Evolutionary conservation across 2,797 vertebrate species (phyloP), one percentile per base, ranked within the genome.

Genomic region (Myiothlypis chrysogaster): DNA sequence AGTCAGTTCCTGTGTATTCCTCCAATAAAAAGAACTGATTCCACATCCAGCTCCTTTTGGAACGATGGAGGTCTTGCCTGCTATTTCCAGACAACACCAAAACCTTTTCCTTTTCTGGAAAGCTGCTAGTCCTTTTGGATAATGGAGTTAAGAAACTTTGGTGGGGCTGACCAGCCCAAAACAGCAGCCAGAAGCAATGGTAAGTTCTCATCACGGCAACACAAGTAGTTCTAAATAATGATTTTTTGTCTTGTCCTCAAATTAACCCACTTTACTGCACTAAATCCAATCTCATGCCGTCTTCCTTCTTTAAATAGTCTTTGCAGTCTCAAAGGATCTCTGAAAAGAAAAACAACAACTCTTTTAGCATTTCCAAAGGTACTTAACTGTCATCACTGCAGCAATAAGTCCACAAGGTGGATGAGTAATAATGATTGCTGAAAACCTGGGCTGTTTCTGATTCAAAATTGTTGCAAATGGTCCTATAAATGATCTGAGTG

Each of bases 21-120:
- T 99, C 99, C 98, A 99, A 94, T 90, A 99, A 97, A 97, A 99
- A 99, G 98, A 99, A 99, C 95, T 99, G 99, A 98, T 99, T 99
- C 99, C 99, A 99, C 99, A 99, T 99, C 99, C 99, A 99, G 32
- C 99, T 99, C 82, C 99, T 98, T 96, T 99, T 99, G 71, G 98
- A 99, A 89, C 99, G 98, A 87, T 96, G 98, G 68, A 99, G 97
- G 30, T 98, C 98, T 95, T 91, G 96, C 39, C 97, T 98, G 76
- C 97, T 98, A 91, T 97, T 98, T 87, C 98, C 98, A 93, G 98
- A 97, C 80, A 98, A 96, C 34, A 98, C 89, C 86, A 96, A 97
- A 92, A 95, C 79, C 68, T 92, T 97, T 80, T 83, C 96, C 75
- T 95, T 97, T 68, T 94, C 97, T 87, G 97, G 96, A 86, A 97